Conservation (phyloP, 2,113 vertebrate species). For the Globicephala melas region DNA sequence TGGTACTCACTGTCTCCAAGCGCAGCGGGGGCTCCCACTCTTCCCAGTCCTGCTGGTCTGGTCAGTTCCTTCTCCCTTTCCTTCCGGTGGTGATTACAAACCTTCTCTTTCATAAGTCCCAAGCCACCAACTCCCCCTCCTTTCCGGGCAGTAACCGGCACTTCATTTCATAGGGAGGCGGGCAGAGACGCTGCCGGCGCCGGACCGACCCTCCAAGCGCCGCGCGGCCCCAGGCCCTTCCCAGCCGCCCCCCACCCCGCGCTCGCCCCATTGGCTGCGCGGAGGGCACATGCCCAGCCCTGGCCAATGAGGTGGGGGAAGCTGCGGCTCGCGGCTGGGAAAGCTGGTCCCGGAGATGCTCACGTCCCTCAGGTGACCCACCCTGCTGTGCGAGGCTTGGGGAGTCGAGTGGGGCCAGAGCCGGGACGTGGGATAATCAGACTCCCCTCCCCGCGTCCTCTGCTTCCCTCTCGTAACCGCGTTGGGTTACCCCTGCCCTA, state of each 20-base stretch:
- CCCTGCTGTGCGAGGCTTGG: background rate
- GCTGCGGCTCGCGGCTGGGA: fast-evolving
- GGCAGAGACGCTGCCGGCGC: fast-evolving
- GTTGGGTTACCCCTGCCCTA: background rate
- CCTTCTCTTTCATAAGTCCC: background rate
- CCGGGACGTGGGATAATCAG: background rate
- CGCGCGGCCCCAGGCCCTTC: background rate
- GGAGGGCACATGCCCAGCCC: background rate
- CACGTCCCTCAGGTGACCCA: background rate
- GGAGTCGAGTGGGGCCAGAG: background rate
- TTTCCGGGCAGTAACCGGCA: background rate
- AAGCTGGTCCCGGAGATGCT: background rate
- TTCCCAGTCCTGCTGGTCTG: background rate
- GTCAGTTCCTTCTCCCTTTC: background rate
- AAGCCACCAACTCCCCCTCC: background rate
- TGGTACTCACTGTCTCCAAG: background rate
- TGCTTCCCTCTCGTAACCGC: background rate
- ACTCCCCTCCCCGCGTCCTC: background rate
- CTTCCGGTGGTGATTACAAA: background rate
- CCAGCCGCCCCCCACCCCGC: background rate
- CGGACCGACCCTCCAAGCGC: background rate
- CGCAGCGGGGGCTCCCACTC: background rate
- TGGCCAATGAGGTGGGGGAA: background rate
- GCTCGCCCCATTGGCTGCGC: background rate
- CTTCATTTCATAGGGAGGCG: background rate